Percentiles rank a stretch among this genome's conserved stretches.
Conservation (phyloP, 2,797 vertebrate genomes). For the Helarctos malayanus region DNA sequence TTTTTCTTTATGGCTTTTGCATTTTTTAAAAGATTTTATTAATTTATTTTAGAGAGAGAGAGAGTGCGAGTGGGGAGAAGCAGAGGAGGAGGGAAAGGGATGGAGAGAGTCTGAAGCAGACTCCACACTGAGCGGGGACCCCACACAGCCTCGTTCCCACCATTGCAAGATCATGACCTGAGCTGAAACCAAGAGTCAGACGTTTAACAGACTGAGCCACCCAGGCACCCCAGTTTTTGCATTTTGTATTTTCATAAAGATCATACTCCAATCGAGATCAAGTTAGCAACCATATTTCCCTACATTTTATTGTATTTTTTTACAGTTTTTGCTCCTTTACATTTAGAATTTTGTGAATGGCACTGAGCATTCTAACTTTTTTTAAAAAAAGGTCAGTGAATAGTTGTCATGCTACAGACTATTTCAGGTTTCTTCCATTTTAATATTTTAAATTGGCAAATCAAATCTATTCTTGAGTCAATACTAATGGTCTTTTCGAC, state of each 20-base stretch:
- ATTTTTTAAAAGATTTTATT: neutral
- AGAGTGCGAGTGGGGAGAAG: neutral
- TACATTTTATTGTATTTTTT: slow-evolving; percentile 25
- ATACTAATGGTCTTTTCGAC: neutral
- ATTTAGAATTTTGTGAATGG: slow-evolving; percentile 15
- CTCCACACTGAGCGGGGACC: neutral
- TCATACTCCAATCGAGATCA: neutral
- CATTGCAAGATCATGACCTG: neutral
- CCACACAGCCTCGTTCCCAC: neutral
- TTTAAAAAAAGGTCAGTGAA: neutral
- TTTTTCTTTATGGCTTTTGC: neutral
- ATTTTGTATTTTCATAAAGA: slow-evolving; percentile 7
- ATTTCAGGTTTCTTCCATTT: neutral
- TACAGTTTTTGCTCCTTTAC: neutral
- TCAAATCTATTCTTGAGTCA: neutral
- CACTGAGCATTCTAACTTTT: neutral
- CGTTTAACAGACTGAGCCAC: neutral
- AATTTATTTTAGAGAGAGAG: neutral
- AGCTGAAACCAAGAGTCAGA: neutral
- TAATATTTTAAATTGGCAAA: slow-evolving; percentile 8
- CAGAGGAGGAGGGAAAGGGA: neutral
- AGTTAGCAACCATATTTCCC: neutral
- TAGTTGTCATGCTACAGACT: neutral
- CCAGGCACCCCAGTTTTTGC: neutral
- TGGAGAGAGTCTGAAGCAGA: neutral